Evolutionary conservation across 2,888 invertebrate species (phyloP).

Genomic region (Danaus chrysippus): DNA sequence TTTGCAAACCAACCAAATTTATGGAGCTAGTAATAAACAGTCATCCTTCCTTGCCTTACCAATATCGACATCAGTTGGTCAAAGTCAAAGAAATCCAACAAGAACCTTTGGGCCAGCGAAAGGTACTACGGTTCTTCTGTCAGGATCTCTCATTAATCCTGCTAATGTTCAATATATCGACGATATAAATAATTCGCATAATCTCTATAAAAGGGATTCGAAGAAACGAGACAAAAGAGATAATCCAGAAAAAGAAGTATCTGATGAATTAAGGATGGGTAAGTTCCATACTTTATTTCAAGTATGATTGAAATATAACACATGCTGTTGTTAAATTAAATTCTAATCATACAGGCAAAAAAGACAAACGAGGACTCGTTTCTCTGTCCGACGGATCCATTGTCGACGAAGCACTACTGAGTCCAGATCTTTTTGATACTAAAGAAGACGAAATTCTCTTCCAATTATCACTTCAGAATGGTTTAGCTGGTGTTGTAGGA

Average conservation of each 20-base stretch:
- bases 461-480: slow-evolving; percentile 79
- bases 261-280: slow-evolving; percentile 50
- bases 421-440: slow-evolving; percentile 53
- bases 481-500: slow-evolving; percentile 85
- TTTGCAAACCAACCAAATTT: slow-evolving; percentile 38
- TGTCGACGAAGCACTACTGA: slow-evolving; percentile 80
- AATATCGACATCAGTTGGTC: slow-evolving; percentile 40
- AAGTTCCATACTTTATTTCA: slow-evolving; percentile 12
- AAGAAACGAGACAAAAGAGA: slow-evolving; percentile 70
- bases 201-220: slow-evolving; percentile 73
- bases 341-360: slow-evolving; percentile 59
- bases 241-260: slow-evolving; percentile 68
- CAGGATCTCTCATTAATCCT: slow-evolving; percentile 74
- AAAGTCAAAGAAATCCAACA: slow-evolving; percentile 38
- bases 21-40: slow-evolving; percentile 36
- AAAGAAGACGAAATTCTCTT: slow-evolving; percentile 61
- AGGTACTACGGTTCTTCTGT: slow-evolving; percentile 56
- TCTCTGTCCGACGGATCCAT: slow-evolving; percentile 83
- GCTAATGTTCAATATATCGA: slow-evolving; percentile 83
- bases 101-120: slow-evolving; percentile 53
- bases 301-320: neutral
- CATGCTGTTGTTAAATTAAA: slow-evolving; percentile 3
- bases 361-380: slow-evolving; percentile 83
- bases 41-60: slow-evolving; percentile 39
- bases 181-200: slow-evolving; percentile 63